Evolutionary conservation across 2,888 invertebrate genomes (phyloP).

Genomic region (Macaria liturata): DNA sequence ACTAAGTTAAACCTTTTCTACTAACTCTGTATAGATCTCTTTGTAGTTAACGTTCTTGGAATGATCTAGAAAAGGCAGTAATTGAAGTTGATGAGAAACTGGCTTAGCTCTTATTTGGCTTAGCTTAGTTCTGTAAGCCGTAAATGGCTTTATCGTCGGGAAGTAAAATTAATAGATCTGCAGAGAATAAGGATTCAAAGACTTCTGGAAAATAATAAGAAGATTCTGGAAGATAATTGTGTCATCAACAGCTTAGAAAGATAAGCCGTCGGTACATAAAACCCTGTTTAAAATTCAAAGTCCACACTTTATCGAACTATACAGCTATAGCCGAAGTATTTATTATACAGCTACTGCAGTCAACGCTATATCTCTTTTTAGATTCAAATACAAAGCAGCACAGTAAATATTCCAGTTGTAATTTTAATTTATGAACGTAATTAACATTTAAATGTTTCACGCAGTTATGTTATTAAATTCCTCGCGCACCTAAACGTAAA

Average conservation of each 20-base stretch:
- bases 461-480: conserved; percentile 21
- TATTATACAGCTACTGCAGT: conserved; percentile 4
- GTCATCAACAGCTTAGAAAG: no score
- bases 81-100: not conserved
- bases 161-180: no score
- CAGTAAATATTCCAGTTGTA: conserved; percentile 1
- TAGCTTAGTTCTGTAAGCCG: not conserved
- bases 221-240: no score
- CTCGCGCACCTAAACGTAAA: conserved; percentile 15
- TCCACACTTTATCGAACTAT: not conserved
- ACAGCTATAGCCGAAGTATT: not conserved
- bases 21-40: no score
- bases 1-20: no score
- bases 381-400: not conserved
- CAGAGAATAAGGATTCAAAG: no score
- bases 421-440: conserved; percentile 8
- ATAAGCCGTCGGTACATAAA: no score
- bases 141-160: no score
- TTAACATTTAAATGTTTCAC: conserved; percentile 19
- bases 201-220: no score
- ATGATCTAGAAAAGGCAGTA: conserved; percentile 1
- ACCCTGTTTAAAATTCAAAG: no score
- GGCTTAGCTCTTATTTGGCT: conserved; percentile 1
- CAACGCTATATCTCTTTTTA: not conserved
- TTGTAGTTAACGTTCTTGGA: not conserved